Percentiles rank a stretch among this genome's conserved stretches.
Conservation (phyloP, 2,888 invertebrate species). For the Seira sanloemensis region DNA sequence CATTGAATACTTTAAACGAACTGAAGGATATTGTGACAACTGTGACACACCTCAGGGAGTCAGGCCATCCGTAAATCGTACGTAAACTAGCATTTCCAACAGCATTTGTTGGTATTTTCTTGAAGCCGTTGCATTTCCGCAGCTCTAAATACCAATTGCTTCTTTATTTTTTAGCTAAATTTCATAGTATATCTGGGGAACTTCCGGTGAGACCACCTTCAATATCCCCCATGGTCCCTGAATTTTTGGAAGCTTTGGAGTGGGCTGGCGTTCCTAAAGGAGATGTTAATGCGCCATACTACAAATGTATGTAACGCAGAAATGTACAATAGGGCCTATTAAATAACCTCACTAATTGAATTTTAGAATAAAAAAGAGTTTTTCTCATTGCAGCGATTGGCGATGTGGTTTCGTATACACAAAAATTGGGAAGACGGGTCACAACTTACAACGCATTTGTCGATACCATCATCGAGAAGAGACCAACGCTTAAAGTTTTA, state of each 20-base stretch:
- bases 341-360: neutral
- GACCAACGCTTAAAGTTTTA: constrained; percentile 29
- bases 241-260: constrained; percentile 79
- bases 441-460: constrained; percentile 50
- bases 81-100: neutral
- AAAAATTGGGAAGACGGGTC: constrained; percentile 41
- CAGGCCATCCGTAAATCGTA: constrained; percentile 35
- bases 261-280: constrained; percentile 79
- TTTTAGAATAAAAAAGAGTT: neutral
- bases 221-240: constrained; percentile 79
- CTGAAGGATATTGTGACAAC: constrained; percentile 55
- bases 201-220: constrained; percentile 76
- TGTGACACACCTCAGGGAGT: constrained; percentile 38
- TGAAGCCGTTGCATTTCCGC: too few relatives aligned
- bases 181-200: constrained; percentile 62
- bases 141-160: too few relatives aligned
- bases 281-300: constrained; percentile 76
- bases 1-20: neutral
- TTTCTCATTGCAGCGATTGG: constrained; percentile 23
- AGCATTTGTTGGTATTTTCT: too few relatives aligned
- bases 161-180: constrained; percentile 53
- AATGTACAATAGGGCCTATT: neutral
- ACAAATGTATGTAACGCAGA: constrained; percentile 75
- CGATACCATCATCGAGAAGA: constrained; percentile 29
- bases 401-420: constrained; percentile 45